These are phyloP conservation scores for Drosophila tripunctata DNA, from an alignment of 2,888 invertebrate genomes.

Conservation along the genomic window DNA sequence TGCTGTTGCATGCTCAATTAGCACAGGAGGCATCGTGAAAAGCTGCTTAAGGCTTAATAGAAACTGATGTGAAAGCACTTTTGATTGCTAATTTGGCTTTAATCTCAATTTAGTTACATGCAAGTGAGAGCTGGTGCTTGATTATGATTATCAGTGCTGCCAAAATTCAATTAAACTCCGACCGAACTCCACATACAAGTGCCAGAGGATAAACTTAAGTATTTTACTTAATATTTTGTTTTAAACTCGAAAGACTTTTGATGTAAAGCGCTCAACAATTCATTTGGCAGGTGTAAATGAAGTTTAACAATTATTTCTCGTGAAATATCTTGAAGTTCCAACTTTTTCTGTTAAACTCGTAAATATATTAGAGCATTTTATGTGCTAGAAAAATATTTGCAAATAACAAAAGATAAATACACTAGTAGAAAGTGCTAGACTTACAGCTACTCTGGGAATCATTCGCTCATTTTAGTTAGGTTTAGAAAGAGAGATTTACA, in stretches of 20 bases:
- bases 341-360: background rate
- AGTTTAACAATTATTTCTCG: background rate
- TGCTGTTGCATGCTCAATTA: slow-evolving; percentile 53
- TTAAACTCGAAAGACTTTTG: background rate
- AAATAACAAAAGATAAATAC: background rate
- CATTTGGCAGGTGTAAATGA: background rate
- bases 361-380: background rate
- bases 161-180: slow-evolving; percentile 12
- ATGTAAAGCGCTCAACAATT: no score
- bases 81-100: slow-evolving; percentile 25
- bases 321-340: background rate
- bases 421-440: background rate
- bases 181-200: background rate
- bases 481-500: background rate
- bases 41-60: slow-evolving; percentile 33
- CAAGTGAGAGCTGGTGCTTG: slow-evolving; percentile 7
- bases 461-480: no score
- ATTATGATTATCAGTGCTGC: background rate
- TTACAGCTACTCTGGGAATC: background rate
- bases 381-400: slow-evolving; percentile 1
- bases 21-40: slow-evolving; percentile 25
- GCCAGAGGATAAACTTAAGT: background rate
- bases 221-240: background rate
- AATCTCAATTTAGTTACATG: slow-evolving; percentile 31
- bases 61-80: slow-evolving; percentile 22